Conservation (phyloP, 1,140 invertebrate species). For the Penaeus japonicus region DNA sequence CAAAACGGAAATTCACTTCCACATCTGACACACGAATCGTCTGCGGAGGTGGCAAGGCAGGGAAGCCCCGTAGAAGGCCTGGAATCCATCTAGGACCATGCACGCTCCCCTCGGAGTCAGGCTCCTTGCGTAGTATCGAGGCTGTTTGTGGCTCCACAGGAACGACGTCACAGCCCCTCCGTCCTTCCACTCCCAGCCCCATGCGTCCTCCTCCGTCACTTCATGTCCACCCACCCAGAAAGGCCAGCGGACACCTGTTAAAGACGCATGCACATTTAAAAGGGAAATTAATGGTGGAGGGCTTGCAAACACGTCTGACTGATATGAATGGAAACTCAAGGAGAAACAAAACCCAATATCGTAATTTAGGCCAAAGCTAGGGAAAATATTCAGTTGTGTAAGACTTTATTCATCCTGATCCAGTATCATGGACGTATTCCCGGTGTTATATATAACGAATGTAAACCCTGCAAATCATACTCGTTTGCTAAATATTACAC, state of each 20-base stretch:
- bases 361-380: too few species aligned
- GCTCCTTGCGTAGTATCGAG: neutral
- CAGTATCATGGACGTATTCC: too few species aligned
- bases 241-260: slow-evolving; percentile 26
- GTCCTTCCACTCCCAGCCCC: slow-evolving; percentile 4
- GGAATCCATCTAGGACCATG: slow-evolving; percentile 33
- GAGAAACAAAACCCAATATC: too few species aligned
- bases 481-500: too few species aligned
- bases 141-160: slow-evolving; percentile 15
- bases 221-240: slow-evolving; percentile 36
- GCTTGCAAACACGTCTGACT: too few species aligned
- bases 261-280: neutral
- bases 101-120: neutral
- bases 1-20: too few species aligned
- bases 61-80: slow-evolving; percentile 8
- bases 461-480: too few species aligned
- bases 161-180: neutral
- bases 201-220: neutral
- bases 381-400: too few species aligned
- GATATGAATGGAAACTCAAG: too few species aligned
- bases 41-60: slow-evolving; percentile 30
- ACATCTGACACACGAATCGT: slow-evolving; percentile 31
- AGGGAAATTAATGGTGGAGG: neutral
- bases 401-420: too few species aligned
- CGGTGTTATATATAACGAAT: too few species aligned